Evolutionary conservation across 1,140 invertebrate genomes (phyloP).

Genomic region (Eriocheir sinensis): DNA sequence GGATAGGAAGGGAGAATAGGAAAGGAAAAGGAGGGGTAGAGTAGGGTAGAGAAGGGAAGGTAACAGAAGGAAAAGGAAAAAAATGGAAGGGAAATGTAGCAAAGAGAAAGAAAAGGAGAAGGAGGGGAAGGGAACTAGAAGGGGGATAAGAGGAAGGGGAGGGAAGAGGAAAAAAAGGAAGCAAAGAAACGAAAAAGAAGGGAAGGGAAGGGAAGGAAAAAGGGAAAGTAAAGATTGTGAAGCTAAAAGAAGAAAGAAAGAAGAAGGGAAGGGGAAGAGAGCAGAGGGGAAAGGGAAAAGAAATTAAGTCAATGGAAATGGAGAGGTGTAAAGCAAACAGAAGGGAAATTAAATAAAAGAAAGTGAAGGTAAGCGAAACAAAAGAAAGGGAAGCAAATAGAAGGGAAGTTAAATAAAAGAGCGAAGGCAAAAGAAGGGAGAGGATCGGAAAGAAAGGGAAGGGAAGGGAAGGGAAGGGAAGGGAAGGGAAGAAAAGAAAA

Average conservation of each 20-base stretch:
- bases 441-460: too few species aligned
- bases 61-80: not conserved
- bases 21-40: not conserved
- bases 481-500: not conserved
- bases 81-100: too few species aligned
- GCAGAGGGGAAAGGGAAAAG: not conserved
- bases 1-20: too few species aligned
- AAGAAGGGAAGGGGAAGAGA: not conserved
- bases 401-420: not conserved
- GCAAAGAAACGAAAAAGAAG: not conserved
- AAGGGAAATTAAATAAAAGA: not conserved
- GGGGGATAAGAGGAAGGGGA: not conserved
- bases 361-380: not conserved
- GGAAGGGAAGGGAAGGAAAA: not conserved
- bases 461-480: not conserved
- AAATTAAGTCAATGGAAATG: not conserved
- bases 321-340: not conserved
- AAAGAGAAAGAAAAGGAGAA: too few species aligned
- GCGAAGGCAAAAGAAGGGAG: not conserved
- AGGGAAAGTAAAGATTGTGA: not conserved
- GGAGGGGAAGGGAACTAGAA: not conserved
- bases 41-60: not conserved
- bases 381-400: not conserved
- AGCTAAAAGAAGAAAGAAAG: not conserved
- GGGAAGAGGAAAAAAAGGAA: not conserved